These are phyloP conservation scores for Fregetta grallaria DNA, from an alignment of 2,113 vertebrate genomes.

Conservation along the genomic window DNA sequence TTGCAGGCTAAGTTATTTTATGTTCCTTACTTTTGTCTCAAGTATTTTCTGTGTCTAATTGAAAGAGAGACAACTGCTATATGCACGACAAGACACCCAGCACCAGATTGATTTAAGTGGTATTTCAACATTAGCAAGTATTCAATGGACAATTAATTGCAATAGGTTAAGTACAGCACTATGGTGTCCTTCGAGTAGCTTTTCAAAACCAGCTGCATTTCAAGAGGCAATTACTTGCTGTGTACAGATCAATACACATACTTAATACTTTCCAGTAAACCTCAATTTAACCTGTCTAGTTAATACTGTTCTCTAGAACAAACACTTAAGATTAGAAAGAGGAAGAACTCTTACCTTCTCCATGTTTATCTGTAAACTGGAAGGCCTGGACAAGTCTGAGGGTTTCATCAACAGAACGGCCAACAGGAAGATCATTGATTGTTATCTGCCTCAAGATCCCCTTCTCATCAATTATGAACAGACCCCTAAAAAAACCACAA, in stretches of 20 bases:
- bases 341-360: conserved; percentile 85
- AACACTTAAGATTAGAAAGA: background rate
- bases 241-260: background rate
- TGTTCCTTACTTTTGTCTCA: background rate
- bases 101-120: background rate
- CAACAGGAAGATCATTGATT: conserved; percentile 98
- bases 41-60: background rate
- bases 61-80: background rate
- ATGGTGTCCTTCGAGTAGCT: background rate
- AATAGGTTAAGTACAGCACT: background rate
- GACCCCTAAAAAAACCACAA: conserved; percentile 76
- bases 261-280: background rate
- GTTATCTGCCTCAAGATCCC: conserved; percentile 96
- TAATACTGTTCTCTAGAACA: background rate
- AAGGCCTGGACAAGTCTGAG: conserved; percentile 94
- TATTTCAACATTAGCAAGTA: background rate
- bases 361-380: conserved; percentile 96
- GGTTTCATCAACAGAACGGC: conserved; percentile 94
- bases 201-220: background rate
- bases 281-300: background rate
- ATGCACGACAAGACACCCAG: background rate
- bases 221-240: background rate
- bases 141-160: background rate
- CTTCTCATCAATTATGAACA: conserved; percentile 95
- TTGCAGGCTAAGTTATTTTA: background rate